Base-by-base conservation (phyloP, 1,140 invertebrate species). In the Drosophila funebris region DNA sequence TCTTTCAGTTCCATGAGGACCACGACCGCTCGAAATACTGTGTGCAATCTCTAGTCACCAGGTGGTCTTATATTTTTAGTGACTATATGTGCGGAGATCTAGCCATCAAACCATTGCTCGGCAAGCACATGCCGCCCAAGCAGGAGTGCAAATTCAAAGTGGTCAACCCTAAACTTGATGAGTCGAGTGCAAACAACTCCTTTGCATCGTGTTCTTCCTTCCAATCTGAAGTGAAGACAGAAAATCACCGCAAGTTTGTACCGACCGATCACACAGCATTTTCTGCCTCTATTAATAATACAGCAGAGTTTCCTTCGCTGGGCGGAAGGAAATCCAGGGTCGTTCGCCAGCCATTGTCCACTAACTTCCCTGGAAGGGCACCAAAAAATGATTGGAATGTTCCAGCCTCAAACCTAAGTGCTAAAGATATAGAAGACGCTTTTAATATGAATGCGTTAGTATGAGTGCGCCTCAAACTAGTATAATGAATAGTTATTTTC, bases 41-140 rank as follows among this genome's bases (percentile, higher is more conserved):
- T 22, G 71, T 82, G 0, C 77, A 74, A 13, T 90, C 90, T 3
- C 57, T 33, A 46, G 90, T 91, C 0, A 63, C 46, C 0, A 82
- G 90, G 3, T 91, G 90, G 90, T 72, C 67, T 0, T 91, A 68
- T 9, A 66, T 54, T 11, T 90, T 91, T 1, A 75, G 75, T 11
- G 90, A 91, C 41, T 82, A 66, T 11, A 77, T 91, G 72, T 90
- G 89, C 53, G 52, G 52, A 0, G 85, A 91, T 33, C 20, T 91
- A 9, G 89, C 77, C 1, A 88, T 91, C 1, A 27, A 43, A 0
- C 44, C 78, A 0, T 3, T 76, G 29, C 79, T 77, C 0, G 88
- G 89, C 1, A 77, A 75, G 27, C 82, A 87, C 13, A 57, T 82
- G 48, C 82, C 82, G 1, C 63, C 67, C 7, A 52, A 36, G 9